These are phyloP conservation scores for Teleiodes luculella DNA, from an alignment of 2,888 invertebrate genomes.

Conservation along the genomic window DNA sequence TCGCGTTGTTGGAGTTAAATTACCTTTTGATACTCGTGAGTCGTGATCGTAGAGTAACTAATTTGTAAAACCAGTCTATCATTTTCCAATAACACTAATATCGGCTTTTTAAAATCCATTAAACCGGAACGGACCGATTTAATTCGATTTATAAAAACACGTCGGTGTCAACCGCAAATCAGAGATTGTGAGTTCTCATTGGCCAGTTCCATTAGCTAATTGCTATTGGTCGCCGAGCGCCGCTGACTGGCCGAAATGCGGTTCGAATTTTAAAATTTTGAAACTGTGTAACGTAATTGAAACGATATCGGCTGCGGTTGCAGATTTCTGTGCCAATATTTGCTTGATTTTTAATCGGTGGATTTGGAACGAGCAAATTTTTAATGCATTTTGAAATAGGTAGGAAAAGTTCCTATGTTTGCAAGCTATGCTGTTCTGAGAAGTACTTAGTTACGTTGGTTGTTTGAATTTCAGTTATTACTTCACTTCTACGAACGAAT, in stretches of 20 bases:
- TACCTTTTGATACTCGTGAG: no score
- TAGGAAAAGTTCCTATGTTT: neutral
- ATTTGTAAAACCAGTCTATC: neutral
- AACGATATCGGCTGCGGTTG: slow-evolving; percentile 13
- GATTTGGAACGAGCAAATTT: neutral
- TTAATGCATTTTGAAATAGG: slow-evolving; percentile 3
- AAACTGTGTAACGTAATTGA: slow-evolving; percentile 10
- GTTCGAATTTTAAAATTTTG: slow-evolving; percentile 16
- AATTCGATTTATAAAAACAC: slow-evolving; percentile 4
- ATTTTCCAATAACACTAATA: neutral
- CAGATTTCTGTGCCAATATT: slow-evolving; percentile 11
- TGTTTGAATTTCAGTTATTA: no score
- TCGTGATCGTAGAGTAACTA: no score
- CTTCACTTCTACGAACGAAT: no score
- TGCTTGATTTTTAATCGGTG: slow-evolving; percentile 7
- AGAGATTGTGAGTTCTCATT: slow-evolving; percentile 10
- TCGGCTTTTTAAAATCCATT: neutral
- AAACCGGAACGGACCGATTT: neutral
- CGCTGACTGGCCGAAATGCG: slow-evolving; percentile 10
- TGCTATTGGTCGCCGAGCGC: slow-evolving; percentile 13
- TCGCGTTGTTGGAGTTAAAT: no score
- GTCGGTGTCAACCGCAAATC: slow-evolving; percentile 13
- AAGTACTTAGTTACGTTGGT: neutral
- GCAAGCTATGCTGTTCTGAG: neutral
- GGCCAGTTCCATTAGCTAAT: slow-evolving; percentile 17